Conservation (phyloP, 1,140 invertebrate genomes). For the Drosophila pruinosa region DNA sequence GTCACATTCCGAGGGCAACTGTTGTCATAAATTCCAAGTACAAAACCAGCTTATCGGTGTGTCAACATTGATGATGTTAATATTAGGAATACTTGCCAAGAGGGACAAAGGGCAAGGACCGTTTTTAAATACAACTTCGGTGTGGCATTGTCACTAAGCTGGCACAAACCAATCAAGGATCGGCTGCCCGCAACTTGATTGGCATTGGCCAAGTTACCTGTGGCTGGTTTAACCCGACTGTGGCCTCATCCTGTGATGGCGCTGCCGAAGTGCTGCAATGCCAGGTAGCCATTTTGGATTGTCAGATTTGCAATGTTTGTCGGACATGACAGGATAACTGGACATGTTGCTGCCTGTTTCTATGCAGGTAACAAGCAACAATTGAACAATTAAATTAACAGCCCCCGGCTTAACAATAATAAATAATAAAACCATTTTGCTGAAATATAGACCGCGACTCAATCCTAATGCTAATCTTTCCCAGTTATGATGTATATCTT, state of each 20-base stretch:
- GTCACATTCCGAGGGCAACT: neutral
- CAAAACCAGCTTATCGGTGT: constrained; percentile 17
- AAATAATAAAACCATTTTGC: no score
- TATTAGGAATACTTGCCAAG: no score
- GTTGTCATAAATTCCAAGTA: constrained; percentile 11
- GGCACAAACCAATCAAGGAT: constrained; percentile 20
- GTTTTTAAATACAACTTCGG: neutral
- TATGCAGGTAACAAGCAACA: neutral
- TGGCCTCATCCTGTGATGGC: neutral
- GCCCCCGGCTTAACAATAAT: constrained; percentile 1
- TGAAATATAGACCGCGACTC: no score
- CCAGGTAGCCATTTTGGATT: constrained; percentile 33
- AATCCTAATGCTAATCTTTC: no score
- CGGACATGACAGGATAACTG: neutral
- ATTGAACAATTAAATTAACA: constrained; percentile 34
- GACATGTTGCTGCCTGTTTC: constrained; percentile 45
- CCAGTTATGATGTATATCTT: no score
- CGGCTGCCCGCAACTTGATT: neutral
- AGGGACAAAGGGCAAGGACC: no score
- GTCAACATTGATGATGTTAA: constrained; percentile 17
- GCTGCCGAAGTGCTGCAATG: constrained; percentile 17
- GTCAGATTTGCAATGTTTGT: neutral
- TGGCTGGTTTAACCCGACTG: constrained; percentile 7
- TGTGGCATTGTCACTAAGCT: neutral
- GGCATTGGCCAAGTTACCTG: neutral